Base-by-base conservation (phyloP, 2,113 vertebrate genomes). In the Indri indri region DNA sequence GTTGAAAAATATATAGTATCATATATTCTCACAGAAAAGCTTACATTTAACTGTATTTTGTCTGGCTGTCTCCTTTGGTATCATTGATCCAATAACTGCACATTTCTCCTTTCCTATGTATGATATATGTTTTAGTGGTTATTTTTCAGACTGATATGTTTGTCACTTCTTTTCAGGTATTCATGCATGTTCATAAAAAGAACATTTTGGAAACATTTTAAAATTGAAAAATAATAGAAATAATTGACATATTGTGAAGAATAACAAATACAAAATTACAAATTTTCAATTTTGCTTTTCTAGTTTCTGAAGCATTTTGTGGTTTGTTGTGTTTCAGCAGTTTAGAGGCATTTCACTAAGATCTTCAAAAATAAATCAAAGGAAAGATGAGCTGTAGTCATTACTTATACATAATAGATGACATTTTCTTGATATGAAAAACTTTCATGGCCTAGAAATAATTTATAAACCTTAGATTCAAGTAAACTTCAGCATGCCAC, bases 291-390 rank as follows among this genome's bases (percentile, higher is more conserved):
- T 57, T 93, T 85, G 25, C 17, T 61, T 57, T 47, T 87, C 79
- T 54, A 74, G 18, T 82, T 85, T 80, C 65, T 85, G 42, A 86
- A 85, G 34, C 22, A 79, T 45, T 95, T 87, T 88, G 4, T 68
- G 8, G 11, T 82, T 37, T 71, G 25, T 50, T 88, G 32, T 82
- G 4, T 74, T 76, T 95, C 34, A 77, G 61, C 5, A 96, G 22
- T 42, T 84, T 88, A 73, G n/a, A 10, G 40, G 23, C 34, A 91
- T 94, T 95, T 97, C 47, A 73, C 12, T 83, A 61, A 96, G 40
- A 93, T 63, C 94, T 86, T 96, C 76, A 95, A 95, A 97, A 97
- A 50, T 91, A 94, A 89, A 89, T 97, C 79, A 97, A 97, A 96
- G 81, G 50, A 42, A 88, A 90, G 63, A 92, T 88, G 80, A 96